phyloP scores from a whole-genome alignment of 2,888 invertebrate genomes.

The Mesorhabditis sp. region DNA sequence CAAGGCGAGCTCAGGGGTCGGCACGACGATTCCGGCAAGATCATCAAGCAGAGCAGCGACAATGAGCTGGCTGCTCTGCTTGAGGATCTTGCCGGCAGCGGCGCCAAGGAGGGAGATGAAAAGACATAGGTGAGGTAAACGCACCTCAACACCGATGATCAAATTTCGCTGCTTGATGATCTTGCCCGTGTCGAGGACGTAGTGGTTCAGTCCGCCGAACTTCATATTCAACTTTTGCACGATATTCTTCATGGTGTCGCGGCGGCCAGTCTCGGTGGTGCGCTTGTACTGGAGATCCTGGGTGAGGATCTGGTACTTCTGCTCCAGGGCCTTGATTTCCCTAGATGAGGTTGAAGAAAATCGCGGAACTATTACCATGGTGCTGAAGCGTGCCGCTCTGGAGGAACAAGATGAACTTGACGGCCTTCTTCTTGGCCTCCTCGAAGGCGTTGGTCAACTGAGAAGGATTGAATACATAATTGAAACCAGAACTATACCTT shows the following conservation, averaged over 20 bases:
- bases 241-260: slow-evolving; percentile 16
- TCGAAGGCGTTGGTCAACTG: not conserved
- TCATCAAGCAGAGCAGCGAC: too few species aligned
- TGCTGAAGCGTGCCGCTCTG: not conserved
- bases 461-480: too few species aligned
- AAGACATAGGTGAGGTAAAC: not conserved
- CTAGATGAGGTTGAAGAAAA: not conserved
- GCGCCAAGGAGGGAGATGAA: too few species aligned
- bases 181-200: slow-evolving; percentile 8
- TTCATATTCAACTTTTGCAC: slow-evolving; percentile 13
- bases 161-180: slow-evolving; percentile 9
- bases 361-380: not conserved
- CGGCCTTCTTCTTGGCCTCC: not conserved
- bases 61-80: too few species aligned
- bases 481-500: too few species aligned
- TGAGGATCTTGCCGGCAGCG: too few species aligned
- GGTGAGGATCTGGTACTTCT: slow-evolving; percentile 15
- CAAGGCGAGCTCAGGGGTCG: not conserved
- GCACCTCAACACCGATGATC: not conserved
- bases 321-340: slow-evolving; percentile 19
- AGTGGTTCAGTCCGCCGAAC: slow-evolving; percentile 19
- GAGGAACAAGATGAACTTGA: slow-evolving; percentile 4
- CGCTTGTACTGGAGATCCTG: slow-evolving; percentile 15
- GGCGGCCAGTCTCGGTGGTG: not conserved
- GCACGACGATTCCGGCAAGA: not conserved